Percentiles rank a stretch among this genome's conserved stretches.
Evolutionary conservation across 2,113 vertebrate species (phyloP).

Genomic region (Acanthochromis polyacanthus): DNA sequence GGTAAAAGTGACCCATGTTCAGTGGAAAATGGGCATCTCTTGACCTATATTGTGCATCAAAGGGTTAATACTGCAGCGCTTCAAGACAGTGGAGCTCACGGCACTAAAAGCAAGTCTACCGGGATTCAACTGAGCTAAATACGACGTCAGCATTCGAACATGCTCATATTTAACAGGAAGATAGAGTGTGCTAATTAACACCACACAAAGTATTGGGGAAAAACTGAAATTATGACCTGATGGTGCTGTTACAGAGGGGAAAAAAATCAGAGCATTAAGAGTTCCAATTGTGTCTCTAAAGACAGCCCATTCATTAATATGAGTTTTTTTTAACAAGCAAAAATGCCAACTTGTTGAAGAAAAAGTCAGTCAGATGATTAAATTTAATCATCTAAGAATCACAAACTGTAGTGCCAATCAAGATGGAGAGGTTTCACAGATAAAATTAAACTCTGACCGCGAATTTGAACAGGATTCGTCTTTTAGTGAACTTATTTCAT

Average conservation of each 20-base stretch:
- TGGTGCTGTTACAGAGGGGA: background rate
- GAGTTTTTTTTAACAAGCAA: background rate
- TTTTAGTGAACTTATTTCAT: too few species aligned
- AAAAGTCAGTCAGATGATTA: too few species aligned
- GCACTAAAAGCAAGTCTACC: too few species aligned
- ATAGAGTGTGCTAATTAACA: background rate
- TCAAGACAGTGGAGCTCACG: too few species aligned
- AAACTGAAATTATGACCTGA: too few species aligned
- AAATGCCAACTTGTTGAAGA: background rate
- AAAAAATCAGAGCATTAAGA: background rate
- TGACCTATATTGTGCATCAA: too few species aligned
- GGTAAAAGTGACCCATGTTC: too few species aligned
- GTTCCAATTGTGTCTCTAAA: background rate
- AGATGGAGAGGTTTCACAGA: background rate
- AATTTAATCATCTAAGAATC: too few species aligned
- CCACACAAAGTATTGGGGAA: background rate
- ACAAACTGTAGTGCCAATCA: background rate
- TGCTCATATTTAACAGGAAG: background rate
- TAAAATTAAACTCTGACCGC: background rate
- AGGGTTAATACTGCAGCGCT: too few species aligned
- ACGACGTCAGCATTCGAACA: background rate
- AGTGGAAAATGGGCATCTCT: too few species aligned
- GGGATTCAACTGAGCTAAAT: background rate
- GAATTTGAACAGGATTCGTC: background rate
- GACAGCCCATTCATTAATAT: background rate